Evolutionary conservation across 2,797 vertebrate species (phyloP), one percentile per base, ranked within the genome.

Genomic region (Sandelia bainsii): DNA sequence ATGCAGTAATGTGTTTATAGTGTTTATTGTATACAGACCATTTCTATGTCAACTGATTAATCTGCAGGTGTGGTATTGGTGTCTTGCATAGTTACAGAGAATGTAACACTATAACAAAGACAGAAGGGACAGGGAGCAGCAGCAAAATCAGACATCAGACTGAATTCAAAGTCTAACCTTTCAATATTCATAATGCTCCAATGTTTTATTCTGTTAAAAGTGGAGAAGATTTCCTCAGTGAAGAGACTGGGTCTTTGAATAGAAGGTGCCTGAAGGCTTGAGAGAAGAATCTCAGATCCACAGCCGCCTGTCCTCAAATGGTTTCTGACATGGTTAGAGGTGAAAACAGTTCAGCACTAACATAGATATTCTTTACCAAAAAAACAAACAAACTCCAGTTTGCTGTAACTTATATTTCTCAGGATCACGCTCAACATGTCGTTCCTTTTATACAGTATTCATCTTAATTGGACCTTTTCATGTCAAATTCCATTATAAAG

Each of bases 201-300:
- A 92, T 92, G 89, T 92, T 91, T 93, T 91, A 93, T 93, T 93
- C 91, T 85, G 62, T 91, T 91, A 77, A 90, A 91, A 80, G 81
- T 75, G 59, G 46, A 76, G 64, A 77, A 79, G 46, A 87, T 82
- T 75, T 73, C 86, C 63, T 80, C 39, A 40, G 69, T 52, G 61
- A 78, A 77, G 68, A 83, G 71, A 49, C 54, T 50, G 50, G 32
- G 45, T 85, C 73, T 89, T 77, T 86, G 88, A 90, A 85, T 84
- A 82, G 63, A 87, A 66, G 68, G 59, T 71, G 84, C 86, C 87
- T 11, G 63, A 77, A 83, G 85, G 82, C 67, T 72, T 53, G 49
- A 72, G 56, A 79, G 70, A 61, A 68, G 49, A 83, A 69, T 59
- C 23, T 74, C 53, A 66, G 45, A 81, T 72, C 52, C 58, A 79